Evolutionary conservation across 2,113 vertebrate species (phyloP).

Genomic region (Pseudorhombus dupliciocellatus): DNA sequence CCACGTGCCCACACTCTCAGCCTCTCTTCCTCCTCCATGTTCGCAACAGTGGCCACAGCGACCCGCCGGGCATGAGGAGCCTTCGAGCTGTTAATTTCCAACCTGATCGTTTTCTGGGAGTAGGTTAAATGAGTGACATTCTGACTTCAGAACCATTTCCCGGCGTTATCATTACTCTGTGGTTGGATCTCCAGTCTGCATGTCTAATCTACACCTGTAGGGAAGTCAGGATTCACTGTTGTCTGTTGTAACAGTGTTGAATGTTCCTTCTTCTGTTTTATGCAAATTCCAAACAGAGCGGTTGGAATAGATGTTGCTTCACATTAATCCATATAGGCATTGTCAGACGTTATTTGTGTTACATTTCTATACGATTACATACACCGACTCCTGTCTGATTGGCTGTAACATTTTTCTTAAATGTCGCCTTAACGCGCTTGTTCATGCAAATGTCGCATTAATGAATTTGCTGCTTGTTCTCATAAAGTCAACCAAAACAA

Average conservation of each 20-base stretch:
- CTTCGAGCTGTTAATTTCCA: slow-evolving; percentile 15
- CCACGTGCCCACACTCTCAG: slow-evolving; percentile 50
- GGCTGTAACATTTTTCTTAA: background rate
- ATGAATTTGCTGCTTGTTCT: background rate
- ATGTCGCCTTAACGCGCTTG: background rate
- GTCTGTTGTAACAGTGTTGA: slow-evolving; percentile 18
- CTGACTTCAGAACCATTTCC: background rate
- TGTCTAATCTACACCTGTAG: slow-evolving; percentile 18
- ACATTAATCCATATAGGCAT: slow-evolving; percentile 6
- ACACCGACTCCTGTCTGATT: slow-evolving; percentile 3
- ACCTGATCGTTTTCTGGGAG: background rate
- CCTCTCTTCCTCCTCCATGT: slow-evolving; percentile 39
- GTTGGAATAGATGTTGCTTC: background rate
- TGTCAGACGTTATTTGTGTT: background rate
- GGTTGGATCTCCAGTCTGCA: slow-evolving; percentile 12
- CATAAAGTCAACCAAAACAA: background rate
- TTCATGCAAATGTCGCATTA: slow-evolving; percentile 2
- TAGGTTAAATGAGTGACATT: background rate
- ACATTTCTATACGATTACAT: background rate
- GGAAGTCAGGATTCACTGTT: slow-evolving; percentile 39
- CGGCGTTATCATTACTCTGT: background rate
- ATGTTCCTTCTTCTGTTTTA: slow-evolving; percentile 4
- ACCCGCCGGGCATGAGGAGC: slow-evolving; percentile 1
- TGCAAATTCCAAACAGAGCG: slow-evolving; percentile 32
- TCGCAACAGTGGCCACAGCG: slow-evolving; percentile 22